Evolutionary conservation across 2,797 vertebrate species (phyloP).

Genomic region (Echeneis naucrates): DNA sequence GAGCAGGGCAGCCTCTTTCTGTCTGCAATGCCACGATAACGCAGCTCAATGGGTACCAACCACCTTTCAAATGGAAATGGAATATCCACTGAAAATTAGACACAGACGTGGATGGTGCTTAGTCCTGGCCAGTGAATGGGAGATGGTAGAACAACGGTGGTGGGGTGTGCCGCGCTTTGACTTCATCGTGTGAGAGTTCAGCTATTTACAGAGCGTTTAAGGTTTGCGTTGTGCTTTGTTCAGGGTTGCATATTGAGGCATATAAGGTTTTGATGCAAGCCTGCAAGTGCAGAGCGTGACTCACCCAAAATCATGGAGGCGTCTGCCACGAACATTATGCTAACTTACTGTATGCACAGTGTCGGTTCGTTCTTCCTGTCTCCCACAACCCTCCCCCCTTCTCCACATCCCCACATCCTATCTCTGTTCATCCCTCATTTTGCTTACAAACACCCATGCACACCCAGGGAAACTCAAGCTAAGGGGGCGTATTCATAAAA

Average conservation of each 20-base stretch:
- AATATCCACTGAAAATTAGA: conserved; percentile 71
- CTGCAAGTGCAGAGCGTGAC: conserved; percentile 79
- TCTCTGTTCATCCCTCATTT: conserved; percentile 37
- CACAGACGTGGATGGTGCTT: conserved; percentile 64
- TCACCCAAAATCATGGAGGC: conserved; percentile 71
- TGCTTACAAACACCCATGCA: conserved; percentile 51
- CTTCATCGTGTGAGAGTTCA: conserved; percentile 44
- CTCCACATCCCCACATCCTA: conserved; percentile 6
- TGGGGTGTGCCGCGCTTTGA: conserved; percentile 47
- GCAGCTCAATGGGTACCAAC: conserved; percentile 66
- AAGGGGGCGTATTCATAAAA: conserved; percentile 51
- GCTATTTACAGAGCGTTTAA: conserved; percentile 18
- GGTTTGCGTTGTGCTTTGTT: conserved; percentile 27
- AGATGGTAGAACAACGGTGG: conserved; percentile 33
- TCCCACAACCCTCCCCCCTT: neutral
- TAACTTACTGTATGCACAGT: conserved; percentile 60
- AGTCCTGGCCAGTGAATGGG: conserved; percentile 45
- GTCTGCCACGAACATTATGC: conserved; percentile 48
- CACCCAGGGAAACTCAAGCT: conserved; percentile 39
- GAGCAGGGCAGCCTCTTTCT: conserved; percentile 57
- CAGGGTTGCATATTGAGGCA: conserved; percentile 37
- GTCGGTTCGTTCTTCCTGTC: conserved; percentile 42
- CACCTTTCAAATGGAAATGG: conserved; percentile 78
- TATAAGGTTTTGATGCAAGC: conserved; percentile 65
- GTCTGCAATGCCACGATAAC: conserved; percentile 77